phyloP scores from a whole-genome alignment of 2,888 invertebrate genomes.

The Drosophila villosipedis region DNA sequence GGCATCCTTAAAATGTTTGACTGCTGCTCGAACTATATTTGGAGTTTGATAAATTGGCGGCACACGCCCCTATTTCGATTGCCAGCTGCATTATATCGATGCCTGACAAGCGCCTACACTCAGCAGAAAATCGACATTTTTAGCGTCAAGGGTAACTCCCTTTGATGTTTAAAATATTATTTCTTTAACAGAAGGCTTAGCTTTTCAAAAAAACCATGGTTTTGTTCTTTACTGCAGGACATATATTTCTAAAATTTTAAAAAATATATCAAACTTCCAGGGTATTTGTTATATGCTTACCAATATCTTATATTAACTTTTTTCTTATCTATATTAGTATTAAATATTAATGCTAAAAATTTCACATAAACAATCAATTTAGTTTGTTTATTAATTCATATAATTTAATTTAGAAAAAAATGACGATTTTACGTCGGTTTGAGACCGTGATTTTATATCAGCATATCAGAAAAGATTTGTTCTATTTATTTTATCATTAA shows the following conservation, averaged over 20 bases:
- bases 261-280: neutral
- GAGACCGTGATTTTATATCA: neutral
- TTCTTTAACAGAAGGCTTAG: too few species aligned
- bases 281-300: neutral
- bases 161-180: too few species aligned
- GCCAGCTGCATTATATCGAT: slow-evolving; percentile 43
- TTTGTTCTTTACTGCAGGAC: neutral
- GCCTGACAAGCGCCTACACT: slow-evolving; percentile 1
- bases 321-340: neutral
- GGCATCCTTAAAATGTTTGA: slow-evolving; percentile 22
- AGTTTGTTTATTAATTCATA: neutral
- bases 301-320: neutral
- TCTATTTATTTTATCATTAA: neutral
- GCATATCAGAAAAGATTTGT: neutral
- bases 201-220: too few species aligned
- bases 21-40: slow-evolving; percentile 43
- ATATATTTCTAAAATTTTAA: neutral
- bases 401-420: neutral
- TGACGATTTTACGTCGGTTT: neutral
- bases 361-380: neutral
- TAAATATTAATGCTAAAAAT: too few species aligned
- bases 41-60: slow-evolving; percentile 63
- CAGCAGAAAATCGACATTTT: neutral
- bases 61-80: slow-evolving; percentile 52
- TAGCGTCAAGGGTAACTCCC: neutral